A percentile compares a stretch with the other conserved stretches of the same genome.
These are phyloP conservation scores for Heliconius himera DNA, from an alignment of 1,140 invertebrate genomes.

Conservation along the genomic window DNA sequence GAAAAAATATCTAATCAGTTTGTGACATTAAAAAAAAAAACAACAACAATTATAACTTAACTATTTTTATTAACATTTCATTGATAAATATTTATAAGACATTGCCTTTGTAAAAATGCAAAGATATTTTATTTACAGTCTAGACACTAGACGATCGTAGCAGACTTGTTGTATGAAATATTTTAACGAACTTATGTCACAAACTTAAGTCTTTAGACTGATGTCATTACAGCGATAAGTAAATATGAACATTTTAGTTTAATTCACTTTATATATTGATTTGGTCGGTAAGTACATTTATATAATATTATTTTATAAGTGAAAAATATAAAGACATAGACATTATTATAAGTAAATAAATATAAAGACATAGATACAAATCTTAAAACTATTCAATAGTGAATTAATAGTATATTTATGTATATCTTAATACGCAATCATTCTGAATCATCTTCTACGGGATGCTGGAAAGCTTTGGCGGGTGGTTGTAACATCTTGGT, in stretches of 20 bases:
- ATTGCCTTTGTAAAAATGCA: conserved; percentile 14
- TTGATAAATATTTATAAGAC: conserved; percentile 13
- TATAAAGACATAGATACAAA: background rate
- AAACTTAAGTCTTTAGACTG: background rate
- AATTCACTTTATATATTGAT: background rate
- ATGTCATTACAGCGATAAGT: background rate
- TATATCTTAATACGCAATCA: conserved; percentile 19
- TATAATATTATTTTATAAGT: background rate
- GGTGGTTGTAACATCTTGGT: conserved; percentile 71
- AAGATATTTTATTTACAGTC: conserved; percentile 20
- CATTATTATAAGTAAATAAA: background rate
- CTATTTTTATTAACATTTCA: conserved; percentile 3
- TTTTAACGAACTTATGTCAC: conserved; percentile 1
- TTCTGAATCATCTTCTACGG: conserved; percentile 61
- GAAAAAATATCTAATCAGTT: background rate
- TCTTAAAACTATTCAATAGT: background rate
- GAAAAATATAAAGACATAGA: background rate
- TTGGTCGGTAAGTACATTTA: background rate
- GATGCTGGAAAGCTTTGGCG: conserved; percentile 66
- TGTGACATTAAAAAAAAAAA: background rate
- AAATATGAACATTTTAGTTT: background rate
- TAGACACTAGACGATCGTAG: conserved; percentile 9
- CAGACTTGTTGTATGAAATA: background rate
- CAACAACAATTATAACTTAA: background rate
- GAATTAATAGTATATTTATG: background rate